These are phyloP conservation scores for Anarsia innoxiella DNA, from an alignment of 2,888 invertebrate species.

Conservation along the genomic window DNA sequence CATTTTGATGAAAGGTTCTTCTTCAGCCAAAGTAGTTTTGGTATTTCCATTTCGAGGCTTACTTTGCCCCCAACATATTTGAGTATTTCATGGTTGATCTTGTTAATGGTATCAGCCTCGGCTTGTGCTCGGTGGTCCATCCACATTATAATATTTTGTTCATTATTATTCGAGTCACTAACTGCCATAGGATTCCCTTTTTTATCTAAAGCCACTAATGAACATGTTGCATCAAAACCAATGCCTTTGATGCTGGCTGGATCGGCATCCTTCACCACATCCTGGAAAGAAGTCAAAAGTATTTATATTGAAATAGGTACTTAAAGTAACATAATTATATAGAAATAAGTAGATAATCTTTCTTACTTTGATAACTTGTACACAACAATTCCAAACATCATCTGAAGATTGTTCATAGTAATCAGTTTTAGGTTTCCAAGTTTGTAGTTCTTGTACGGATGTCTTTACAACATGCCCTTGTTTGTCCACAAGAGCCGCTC, in stretches of 20 bases:
- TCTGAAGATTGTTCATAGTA: slow-evolving; percentile 94
- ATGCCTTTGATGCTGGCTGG: slow-evolving; percentile 83
- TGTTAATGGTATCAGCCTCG: slow-evolving; percentile 89
- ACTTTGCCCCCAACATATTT: slow-evolving; percentile 93
- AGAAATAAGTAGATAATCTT: slow-evolving; percentile 18
- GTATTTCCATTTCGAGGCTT: slow-evolving; percentile 97
- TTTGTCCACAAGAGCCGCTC: slow-evolving; percentile 86
- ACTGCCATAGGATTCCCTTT: slow-evolving; percentile 82
- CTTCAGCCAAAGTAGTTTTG: slow-evolving; percentile 95
- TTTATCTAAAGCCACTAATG: slow-evolving; percentile 86
- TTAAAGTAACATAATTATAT: slow-evolving; percentile 13
- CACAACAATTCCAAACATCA: slow-evolving; percentile 89
- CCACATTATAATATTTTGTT: slow-evolving; percentile 92
- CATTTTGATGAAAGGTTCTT: slow-evolving; percentile 80
- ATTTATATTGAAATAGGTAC: background rate
- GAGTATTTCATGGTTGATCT: slow-evolving; percentile 82
- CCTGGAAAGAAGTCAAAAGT: slow-evolving; percentile 59
- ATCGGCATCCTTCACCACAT: slow-evolving; percentile 70
- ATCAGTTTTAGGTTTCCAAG: slow-evolving; percentile 84
- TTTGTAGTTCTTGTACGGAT: slow-evolving; percentile 79
- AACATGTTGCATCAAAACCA: slow-evolving; percentile 97
- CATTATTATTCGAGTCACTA: slow-evolving; percentile 77
- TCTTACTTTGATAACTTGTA: slow-evolving; percentile 83
- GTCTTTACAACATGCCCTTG: slow-evolving; percentile 80
- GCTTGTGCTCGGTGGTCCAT: slow-evolving; percentile 91